A percentile compares a stretch with the other conserved stretches of the same genome.
These are phyloP conservation scores for Hypothenemus hampei DNA, from an alignment of 1,140 invertebrate species.

Conservation along the genomic window DNA sequence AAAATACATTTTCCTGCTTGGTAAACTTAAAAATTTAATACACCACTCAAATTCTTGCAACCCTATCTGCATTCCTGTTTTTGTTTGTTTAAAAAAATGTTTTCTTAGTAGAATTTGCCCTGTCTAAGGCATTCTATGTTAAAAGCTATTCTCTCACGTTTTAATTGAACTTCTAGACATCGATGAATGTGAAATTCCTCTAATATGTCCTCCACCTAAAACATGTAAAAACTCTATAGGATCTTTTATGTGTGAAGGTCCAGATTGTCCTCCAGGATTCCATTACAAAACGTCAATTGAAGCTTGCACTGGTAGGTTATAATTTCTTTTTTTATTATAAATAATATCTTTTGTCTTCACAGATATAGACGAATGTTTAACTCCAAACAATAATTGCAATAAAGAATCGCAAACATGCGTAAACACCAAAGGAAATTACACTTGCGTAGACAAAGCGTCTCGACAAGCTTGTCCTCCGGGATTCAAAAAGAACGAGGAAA, in stretches of 20 bases:
- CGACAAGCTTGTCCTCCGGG: constrained; percentile 61
- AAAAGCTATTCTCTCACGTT: neutral
- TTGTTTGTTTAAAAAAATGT: neutral
- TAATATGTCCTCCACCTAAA: constrained; percentile 50
- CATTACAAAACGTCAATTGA: constrained; percentile 48
- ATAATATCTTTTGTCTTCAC: constrained; percentile 14
- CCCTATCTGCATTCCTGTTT: too few species aligned
- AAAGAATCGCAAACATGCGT: constrained; percentile 60
- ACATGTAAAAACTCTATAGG: constrained; percentile 63
- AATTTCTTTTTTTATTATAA: neutral
- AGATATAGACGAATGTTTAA: constrained; percentile 75
- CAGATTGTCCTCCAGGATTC: constrained; percentile 59
- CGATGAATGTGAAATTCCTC: constrained; percentile 56
- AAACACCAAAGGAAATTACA: constrained; percentile 64
- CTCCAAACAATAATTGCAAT: constrained; percentile 57
- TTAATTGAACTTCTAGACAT: constrained; percentile 51
- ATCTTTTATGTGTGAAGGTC: constrained; percentile 58
- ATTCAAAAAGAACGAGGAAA: constrained; percentile 56
- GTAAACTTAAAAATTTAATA: too few species aligned
- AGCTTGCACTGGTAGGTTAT: constrained; percentile 45
- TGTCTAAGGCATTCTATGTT: neutral
- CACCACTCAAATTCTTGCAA: too few species aligned
- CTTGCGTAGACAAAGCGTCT: constrained; percentile 56
- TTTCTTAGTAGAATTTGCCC: neutral
- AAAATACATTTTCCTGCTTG: too few species aligned